These are phyloP conservation scores for Smittia aterrima DNA, from an alignment of 2,888 invertebrate genomes.

Conservation along the genomic window DNA sequence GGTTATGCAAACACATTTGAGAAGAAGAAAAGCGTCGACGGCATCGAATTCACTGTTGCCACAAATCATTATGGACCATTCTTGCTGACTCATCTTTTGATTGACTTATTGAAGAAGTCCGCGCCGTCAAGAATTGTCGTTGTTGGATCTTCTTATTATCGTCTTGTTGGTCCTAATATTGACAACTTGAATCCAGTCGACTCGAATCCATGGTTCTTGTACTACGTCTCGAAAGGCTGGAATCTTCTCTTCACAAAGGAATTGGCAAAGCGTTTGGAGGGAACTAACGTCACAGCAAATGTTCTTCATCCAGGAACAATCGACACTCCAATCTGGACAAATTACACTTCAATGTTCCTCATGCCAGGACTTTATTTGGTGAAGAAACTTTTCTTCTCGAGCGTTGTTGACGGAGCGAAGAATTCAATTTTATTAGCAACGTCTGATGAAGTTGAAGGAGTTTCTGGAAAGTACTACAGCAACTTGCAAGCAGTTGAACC, in stretches of 20 bases:
- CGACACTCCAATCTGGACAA: conserved; percentile 80
- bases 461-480: conserved; percentile 75
- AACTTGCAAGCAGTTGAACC: conserved; percentile 71
- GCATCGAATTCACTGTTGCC: conserved; percentile 84
- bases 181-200: conserved; percentile 75
- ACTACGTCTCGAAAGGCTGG: conserved; percentile 81
- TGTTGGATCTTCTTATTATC: conserved; percentile 78
- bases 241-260: conserved; percentile 80
- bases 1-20: conserved; percentile 74
- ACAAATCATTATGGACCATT: conserved; percentile 95
- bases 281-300: conserved; percentile 76
- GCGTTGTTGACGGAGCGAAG: conserved; percentile 74
- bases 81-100: conserved; percentile 83
- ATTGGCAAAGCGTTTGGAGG: conserved; percentile 71
- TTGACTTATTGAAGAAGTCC: conserved; percentile 74
- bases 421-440: conserved; percentile 74
- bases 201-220: conserved; percentile 66
- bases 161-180: conserved; percentile 62
- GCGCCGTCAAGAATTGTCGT: conserved; percentile 74
- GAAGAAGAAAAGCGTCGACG: conserved; percentile 72
- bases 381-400: conserved; percentile 72
- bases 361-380: conserved; percentile 67
- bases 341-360: conserved; percentile 67
- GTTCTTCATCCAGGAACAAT: conserved; percentile 82
- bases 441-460: conserved; percentile 68